Base-by-base conservation (phyloP, 1,140 invertebrate genomes). In the Coptotermes formosanus region DNA sequence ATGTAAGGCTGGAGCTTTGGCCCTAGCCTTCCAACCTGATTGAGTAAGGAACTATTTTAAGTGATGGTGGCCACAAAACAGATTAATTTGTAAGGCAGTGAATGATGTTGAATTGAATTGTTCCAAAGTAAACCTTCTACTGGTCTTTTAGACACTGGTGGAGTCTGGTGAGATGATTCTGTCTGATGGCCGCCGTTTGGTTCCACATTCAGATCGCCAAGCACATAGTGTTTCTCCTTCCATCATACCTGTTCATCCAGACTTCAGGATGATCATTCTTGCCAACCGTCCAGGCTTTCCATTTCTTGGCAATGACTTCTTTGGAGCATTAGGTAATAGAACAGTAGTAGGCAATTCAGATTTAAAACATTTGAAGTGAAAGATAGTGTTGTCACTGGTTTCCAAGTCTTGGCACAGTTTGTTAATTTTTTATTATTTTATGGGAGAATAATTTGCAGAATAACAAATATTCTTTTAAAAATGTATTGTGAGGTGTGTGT, bases 271-370 rank as follows among this genome's bases (percentile, higher is more conserved):
- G 91, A 97, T 99, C 88, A 96, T 99, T 0, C 91, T 99, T 75
- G 98, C 98, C 0, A 99, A 99, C 91, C 92, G 98, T 89, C 98
- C 98, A 0, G 98, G 98, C 0, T 99, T 99, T 90, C 98, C 98
- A 45, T 99, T 99, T 91, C 93, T 99, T 84, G 98, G 98, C 82
- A 99, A 99, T 90, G 98, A 99, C 90, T 98, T 99, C 91, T 99
- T 99, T 91, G 97, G 96, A 55, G 94, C 96, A 38, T 92, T 95
- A 88, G 94, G 93, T 93, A 90, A 88, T 85, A 32, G 25, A 14
- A 69, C 7, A 19, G 52, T 0, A 55, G 16, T 21, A 4, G 19
- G 19, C 52, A 19, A 55, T 55, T 55, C 19, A 55, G 9, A 48
- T 48, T 48, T 12, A 48, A 12, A 16, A 55, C 4, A 21, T 55